Percentiles rank a stretch among this genome's conserved stretches.
Evolutionary conservation across 2,113 vertebrate species (phyloP).

Genomic region (Recurvirostra avosetta): DNA sequence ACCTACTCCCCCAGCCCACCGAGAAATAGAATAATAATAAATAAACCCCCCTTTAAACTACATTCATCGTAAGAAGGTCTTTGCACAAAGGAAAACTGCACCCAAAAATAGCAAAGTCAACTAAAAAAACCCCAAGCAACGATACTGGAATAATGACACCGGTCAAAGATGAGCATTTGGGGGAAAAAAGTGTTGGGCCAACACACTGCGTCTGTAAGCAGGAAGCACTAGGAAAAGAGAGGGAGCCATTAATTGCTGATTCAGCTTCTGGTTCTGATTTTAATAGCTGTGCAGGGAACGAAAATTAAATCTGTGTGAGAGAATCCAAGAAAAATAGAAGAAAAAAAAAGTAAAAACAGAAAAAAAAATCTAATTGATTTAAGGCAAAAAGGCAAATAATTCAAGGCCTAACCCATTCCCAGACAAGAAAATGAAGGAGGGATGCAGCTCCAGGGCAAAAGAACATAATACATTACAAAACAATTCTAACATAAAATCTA

Average conservation of each 20-base stretch:
- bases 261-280: background rate
- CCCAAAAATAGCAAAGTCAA: background rate
- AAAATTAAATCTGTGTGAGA: background rate
- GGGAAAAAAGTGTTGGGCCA: background rate
- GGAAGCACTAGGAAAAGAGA: background rate
- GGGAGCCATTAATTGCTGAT: background rate
- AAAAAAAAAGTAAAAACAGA: background rate
- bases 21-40: conserved; percentile 18
- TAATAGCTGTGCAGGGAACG: background rate
- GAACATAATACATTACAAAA: background rate
- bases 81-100: background rate
- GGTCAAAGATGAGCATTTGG: background rate
- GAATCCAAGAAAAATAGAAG: background rate
- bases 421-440: background rate
- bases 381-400: background rate
- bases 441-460: background rate
- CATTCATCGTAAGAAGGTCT: background rate
- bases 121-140: background rate
- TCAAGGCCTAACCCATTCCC: background rate
- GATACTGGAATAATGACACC: background rate
- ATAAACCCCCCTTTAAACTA: background rate
- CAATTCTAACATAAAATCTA: background rate
- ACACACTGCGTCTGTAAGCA: background rate
- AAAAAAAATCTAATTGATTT: background rate
- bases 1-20: background rate